Percentiles rank a stretch among this genome's conserved stretches.
These are phyloP conservation scores for Lamellibrachia luymesi DNA, from an alignment of 1,140 invertebrate genomes.

Conservation along the genomic window DNA sequence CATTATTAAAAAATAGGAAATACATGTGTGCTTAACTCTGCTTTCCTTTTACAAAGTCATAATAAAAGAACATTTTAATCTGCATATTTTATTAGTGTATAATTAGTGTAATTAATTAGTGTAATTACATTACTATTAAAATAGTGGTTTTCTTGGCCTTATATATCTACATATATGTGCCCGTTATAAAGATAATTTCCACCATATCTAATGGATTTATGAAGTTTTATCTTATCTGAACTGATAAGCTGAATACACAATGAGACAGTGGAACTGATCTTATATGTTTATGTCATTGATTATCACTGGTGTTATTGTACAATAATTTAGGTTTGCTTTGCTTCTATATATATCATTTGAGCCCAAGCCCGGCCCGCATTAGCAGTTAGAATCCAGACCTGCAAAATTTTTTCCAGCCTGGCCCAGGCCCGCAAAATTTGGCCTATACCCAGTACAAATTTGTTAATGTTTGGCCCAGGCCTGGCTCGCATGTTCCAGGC, in stretches of 20 bases:
- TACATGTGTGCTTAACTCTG: neutral
- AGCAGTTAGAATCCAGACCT: no score
- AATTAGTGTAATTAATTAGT: neutral
- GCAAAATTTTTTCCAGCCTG: no score
- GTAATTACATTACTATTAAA: no score
- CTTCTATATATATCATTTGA: no score
- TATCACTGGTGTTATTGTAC: neutral
- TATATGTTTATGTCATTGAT: neutral
- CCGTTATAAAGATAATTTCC: neutral
- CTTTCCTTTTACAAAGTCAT: neutral
- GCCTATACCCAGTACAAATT: no score
- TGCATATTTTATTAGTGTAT: neutral
- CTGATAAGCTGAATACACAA: neutral
- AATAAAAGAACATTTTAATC: neutral
- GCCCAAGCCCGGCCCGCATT: no score
- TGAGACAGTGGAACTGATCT: neutral
- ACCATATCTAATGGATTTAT: neutral
- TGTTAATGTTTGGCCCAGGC: no score
- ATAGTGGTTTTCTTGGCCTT: neutral
- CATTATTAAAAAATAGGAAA: neutral
- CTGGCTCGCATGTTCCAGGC: no score
- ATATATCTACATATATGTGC: neutral
- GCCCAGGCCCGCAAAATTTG: no score
- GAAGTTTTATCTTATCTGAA: neutral
- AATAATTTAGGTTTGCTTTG: neutral